Evolutionary conservation across 2,113 vertebrate genomes (phyloP).

Genomic region (Rhinichthys klamathensis): DNA sequence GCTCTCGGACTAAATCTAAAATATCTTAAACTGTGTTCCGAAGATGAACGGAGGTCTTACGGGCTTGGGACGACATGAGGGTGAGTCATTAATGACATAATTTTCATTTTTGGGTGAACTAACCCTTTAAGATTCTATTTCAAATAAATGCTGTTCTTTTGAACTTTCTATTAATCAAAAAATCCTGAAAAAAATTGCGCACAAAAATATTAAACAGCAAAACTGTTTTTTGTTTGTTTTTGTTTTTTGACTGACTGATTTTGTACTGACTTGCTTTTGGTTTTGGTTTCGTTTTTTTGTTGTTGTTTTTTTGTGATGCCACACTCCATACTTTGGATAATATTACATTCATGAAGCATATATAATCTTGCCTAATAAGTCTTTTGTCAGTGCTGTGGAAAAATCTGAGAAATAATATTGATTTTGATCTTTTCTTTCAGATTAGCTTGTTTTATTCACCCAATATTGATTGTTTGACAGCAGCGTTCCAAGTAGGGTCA

Average conservation of each 20-base stretch:
- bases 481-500: not conserved
- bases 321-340: not conserved
- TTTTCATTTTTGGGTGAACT: no score
- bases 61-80: no score
- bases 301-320: not conserved
- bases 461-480: conserved; percentile 3
- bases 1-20: no score
- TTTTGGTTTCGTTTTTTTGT: not conserved
- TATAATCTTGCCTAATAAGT: not conserved
- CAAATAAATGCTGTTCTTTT: no score
- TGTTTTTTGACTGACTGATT: not conserved
- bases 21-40: no score
- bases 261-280: not conserved
- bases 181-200: no score
- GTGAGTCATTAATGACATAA: no score
- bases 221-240: no score
- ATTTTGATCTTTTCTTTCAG: not conserved
- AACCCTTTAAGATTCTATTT: no score
- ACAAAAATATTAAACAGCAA: no score
- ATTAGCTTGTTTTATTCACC: not conserved
- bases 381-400: not conserved
- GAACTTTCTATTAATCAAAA: no score
- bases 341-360: not conserved
- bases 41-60: no score
- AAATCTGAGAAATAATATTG: not conserved